Base-by-base conservation (phyloP, 2,113 vertebrate species). In the Larimichthys crocea region DNA sequence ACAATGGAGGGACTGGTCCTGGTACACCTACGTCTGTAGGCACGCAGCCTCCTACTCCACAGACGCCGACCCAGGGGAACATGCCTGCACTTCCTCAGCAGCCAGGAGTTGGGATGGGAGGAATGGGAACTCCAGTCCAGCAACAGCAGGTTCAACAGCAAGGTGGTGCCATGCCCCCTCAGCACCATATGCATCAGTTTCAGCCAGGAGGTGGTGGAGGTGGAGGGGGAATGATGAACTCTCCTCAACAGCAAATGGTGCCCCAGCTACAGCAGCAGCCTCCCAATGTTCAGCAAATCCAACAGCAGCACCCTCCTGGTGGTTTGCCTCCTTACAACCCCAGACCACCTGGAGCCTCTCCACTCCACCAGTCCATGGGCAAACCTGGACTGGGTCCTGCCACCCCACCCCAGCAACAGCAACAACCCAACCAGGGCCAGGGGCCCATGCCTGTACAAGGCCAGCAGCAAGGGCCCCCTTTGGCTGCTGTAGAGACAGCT, bases 401-500 rank as follows among this genome's bases (percentile, higher is more conserved):
- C 92, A 95, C 97, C 88, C 94, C 97, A 87, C 57, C 97, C 88
- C 72, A 94, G 82, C 97, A 98, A 48, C 97, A 97, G 11, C 96
- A 94, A 24, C 92, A 95, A 0, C 76, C 92, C 62, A 93, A 84
- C 81, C 86, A 89, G 62, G 87, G 89, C n/a, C 94, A 92, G 76
- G 90, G 91, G 20, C 10, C 90, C 31, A 89, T 95, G 83, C 31
- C 88, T 2, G 88, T 66, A 8, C 93, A 91, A 79, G 90, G 87
- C 12, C 92, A 88, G 76, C 94, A 91, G 64, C 94, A 92, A 71
- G 97, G 97, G 0, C 97, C 98, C 42, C 98, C 98, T 42, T 93
- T 96, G 0, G 98, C 97, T 7, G 98, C 98, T 0, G 96, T 99
- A 63, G 98, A 99, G 90, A 97, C 97, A 65, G 98, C 98, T 17